phyloP scores from a whole-genome alignment of 2,888 invertebrate species.

The Stratiomys singularior region DNA sequence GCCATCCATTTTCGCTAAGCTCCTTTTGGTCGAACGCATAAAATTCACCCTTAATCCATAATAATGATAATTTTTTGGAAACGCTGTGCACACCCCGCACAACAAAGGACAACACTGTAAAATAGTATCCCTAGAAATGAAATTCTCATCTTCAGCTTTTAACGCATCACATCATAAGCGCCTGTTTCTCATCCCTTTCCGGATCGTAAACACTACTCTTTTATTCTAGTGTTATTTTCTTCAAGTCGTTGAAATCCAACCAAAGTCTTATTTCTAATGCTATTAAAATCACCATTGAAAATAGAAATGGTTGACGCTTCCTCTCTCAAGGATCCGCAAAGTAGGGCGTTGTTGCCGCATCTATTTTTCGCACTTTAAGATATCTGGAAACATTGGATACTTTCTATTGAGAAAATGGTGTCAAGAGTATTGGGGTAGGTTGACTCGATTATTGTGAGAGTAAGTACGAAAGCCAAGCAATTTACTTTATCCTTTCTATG shows the following conservation, averaged over 20 bases:
- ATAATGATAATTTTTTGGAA: background rate
- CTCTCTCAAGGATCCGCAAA: slow-evolving; percentile 12
- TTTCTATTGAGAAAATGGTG: background rate
- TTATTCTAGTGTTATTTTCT: slow-evolving; percentile 24
- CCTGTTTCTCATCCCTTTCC: background rate
- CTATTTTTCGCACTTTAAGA: background rate
- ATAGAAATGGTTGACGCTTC: slow-evolving; percentile 3
- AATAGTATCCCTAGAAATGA: background rate
- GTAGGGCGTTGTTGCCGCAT: slow-evolving; percentile 12
- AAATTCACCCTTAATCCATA: background rate
- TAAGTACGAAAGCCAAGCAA: background rate
- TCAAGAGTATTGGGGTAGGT: slow-evolving; percentile 38
- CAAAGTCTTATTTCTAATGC: slow-evolving; percentile 41
- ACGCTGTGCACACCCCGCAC: background rate
- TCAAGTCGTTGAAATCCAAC: slow-evolving; percentile 8
- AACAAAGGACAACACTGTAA: background rate
- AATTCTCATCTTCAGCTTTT: background rate
- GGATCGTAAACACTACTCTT: background rate
- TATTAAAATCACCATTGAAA: slow-evolving; percentile 17
- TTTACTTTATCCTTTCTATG: background rate
- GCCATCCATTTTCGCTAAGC: no score
- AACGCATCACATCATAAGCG: slow-evolving; percentile 8
- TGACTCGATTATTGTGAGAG: background rate
- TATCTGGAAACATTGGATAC: background rate
- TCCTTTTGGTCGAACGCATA: no score